A percentile compares a stretch with the other conserved stretches of the same genome.
Evolutionary conservation across 2,797 vertebrate species (phyloP).

Genomic region (Cyclopterus lumpus): DNA sequence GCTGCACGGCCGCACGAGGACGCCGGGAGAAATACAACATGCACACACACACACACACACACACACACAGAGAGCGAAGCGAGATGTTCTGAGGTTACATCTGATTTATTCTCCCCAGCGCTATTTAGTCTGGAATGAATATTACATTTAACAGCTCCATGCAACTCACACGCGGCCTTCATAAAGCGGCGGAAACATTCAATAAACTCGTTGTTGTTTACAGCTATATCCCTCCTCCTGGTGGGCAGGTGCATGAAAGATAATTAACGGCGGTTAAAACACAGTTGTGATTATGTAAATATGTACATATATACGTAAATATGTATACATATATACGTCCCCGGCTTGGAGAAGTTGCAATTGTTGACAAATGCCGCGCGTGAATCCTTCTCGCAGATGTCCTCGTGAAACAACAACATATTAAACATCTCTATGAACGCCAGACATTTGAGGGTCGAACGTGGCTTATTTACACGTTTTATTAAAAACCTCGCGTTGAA

Average conservation of each 20-base stretch:
- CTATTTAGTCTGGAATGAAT: not conserved
- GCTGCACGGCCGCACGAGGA: conserved; percentile 39
- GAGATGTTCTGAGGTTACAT: not conserved
- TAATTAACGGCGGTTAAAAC: not conserved
- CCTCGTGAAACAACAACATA: not conserved
- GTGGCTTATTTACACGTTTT: not conserved
- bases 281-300: not conserved
- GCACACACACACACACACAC: not conserved
- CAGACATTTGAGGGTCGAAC: not conserved
- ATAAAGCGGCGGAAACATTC: not conserved
- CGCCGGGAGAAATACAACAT: conserved; percentile 25
- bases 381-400: not conserved
- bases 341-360: not conserved
- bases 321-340: not conserved
- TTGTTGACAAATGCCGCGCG: not conserved
- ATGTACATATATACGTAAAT: too few relatives aligned
- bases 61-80: too few relatives aligned
- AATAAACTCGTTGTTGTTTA: not conserved
- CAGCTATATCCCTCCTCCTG: not conserved
- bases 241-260: not conserved
- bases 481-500: not conserved
- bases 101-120: conserved; percentile 10
- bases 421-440: not conserved
- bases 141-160: not conserved
- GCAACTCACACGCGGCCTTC: not conserved